These are phyloP conservation scores for Leptinotarsa defecta DNA, from an alignment of 1,140 invertebrate genomes.

Conservation along the genomic window DNA sequence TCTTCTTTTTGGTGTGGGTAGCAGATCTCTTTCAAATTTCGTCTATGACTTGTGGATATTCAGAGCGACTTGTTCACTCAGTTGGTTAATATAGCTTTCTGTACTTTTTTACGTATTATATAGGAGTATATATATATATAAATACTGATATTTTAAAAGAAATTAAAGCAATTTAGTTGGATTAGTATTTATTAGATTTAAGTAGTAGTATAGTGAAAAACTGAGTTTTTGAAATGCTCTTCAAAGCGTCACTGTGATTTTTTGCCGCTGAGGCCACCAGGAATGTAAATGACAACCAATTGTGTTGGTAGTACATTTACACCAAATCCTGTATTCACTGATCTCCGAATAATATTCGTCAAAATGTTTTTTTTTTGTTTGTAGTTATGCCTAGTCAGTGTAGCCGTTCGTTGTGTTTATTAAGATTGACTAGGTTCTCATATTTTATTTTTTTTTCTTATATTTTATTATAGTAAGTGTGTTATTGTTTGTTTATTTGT, in stretches of 20 bases:
- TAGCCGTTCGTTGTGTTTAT: conserved; percentile 49
- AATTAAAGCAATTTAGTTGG: conserved; percentile 54
- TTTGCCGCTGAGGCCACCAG: conserved; percentile 48
- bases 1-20: too few relatives aligned
- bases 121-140: conserved; percentile 34
- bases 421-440: conserved; percentile 44
- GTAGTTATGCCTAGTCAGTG: conserved; percentile 50
- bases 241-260: conserved; percentile 58
- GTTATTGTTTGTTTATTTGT: conserved; percentile 40
- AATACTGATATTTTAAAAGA: conserved; percentile 52
- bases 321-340: conserved; percentile 53
- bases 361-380: conserved; percentile 53
- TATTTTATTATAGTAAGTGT: conserved; percentile 46
- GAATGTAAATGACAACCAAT: too few relatives aligned
- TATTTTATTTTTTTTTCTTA: conserved; percentile 39
- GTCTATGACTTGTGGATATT: too few relatives aligned
- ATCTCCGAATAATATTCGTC: conserved; percentile 45
- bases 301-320: conserved; percentile 37
- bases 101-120: conserved; percentile 43
- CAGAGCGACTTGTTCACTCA: not conserved
- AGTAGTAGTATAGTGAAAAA: conserved; percentile 32
- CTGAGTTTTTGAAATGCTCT: conserved; percentile 53
- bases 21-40: too few relatives aligned
- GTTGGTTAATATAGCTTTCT: conserved; percentile 39
- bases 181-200: conserved; percentile 38